phyloP scores from a whole-genome alignment of 2,797 vertebrate species.

The Eulemur albifrons region DNA sequence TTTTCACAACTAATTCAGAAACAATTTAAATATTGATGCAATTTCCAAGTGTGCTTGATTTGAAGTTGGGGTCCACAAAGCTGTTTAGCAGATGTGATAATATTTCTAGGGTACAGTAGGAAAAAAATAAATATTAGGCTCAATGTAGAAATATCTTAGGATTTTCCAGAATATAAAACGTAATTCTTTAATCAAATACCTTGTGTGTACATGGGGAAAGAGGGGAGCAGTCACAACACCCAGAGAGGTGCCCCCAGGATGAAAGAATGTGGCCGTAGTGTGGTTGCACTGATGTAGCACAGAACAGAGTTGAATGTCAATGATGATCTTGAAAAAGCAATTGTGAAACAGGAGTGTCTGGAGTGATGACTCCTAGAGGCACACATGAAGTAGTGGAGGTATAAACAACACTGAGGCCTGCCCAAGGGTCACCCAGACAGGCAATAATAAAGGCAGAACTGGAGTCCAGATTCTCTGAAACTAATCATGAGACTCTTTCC shows the following conservation, averaged over 20 bases:
- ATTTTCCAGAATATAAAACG: neutral
- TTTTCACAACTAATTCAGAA: slow-evolving; percentile 18
- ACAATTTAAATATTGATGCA: neutral
- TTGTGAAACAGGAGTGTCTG: neutral
- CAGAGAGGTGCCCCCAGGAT: neutral
- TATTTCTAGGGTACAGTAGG: neutral
- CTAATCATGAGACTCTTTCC: neutral
- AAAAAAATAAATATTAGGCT: slow-evolving; percentile 12
- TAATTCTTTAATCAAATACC: neutral
- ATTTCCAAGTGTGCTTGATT: neutral
- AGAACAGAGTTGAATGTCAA: neutral
- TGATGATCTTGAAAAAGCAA: neutral
- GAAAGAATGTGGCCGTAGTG: neutral
- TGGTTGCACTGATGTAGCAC: no score
- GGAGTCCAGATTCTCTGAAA: neutral
- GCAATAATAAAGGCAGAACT: neutral
- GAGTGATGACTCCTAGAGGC: neutral
- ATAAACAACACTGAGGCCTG: neutral
- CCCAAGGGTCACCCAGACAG: neutral
- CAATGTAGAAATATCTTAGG: slow-evolving; percentile 2
- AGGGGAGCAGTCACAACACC: neutral
- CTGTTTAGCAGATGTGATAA: neutral
- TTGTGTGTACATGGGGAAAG: neutral
- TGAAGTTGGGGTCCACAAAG: slow-evolving; percentile 8
- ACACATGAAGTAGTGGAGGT: neutral